A percentile compares a stretch with the other conserved stretches of the same genome.
phyloP scores from a whole-genome alignment of 1,140 invertebrate genomes.

The Yoshiicerus persimilis region DNA sequence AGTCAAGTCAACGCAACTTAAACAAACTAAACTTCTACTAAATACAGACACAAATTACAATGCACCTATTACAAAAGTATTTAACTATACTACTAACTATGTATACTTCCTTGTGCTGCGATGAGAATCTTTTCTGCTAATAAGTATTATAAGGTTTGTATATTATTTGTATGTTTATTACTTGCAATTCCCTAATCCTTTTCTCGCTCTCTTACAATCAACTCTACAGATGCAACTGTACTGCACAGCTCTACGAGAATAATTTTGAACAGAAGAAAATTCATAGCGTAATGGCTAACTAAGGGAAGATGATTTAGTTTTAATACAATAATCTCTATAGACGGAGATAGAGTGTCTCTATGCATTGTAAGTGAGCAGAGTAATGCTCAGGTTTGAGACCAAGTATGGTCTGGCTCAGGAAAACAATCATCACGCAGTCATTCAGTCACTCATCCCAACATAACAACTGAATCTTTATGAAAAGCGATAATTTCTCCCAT shows the following conservation, averaged over 20 bases:
- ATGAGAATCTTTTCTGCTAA: background rate
- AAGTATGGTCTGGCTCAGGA: slow-evolving; percentile 19
- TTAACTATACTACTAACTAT: background rate
- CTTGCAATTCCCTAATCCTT: background rate
- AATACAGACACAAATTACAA: background rate
- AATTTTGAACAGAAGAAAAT: background rate
- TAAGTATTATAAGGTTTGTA: background rate
- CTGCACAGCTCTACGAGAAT: background rate
- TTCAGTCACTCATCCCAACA: slow-evolving; percentile 21
- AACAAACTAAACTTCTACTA: background rate
- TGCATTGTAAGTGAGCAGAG: background rate
- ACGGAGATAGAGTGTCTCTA: background rate
- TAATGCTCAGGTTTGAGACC: background rate
- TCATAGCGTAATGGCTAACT: background rate
- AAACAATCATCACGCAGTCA: slow-evolving; percentile 33
- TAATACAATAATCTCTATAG: background rate
- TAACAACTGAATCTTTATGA: slow-evolving; percentile 27
- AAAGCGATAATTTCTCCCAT: slow-evolving; percentile 40
- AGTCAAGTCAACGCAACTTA: background rate
- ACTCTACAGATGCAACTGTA: background rate
- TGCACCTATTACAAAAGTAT: background rate
- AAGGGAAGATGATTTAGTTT: background rate
- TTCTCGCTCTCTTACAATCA: background rate
- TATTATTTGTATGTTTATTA: background rate
- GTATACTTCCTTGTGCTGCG: background rate